Conservation (phyloP, 2,888 invertebrate genomes). For the Cotesia congregata region DNA sequence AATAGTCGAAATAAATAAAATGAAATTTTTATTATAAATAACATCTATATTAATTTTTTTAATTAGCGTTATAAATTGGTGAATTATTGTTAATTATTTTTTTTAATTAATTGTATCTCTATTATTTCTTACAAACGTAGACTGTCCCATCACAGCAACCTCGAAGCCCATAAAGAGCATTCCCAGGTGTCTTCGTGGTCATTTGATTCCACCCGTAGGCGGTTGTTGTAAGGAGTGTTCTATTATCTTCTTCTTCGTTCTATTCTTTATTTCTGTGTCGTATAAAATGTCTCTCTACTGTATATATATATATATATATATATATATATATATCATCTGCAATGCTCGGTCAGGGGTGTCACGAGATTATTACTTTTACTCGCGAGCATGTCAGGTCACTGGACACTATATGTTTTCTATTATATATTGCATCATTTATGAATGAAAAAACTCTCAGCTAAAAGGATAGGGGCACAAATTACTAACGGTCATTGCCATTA, state of each 20-base stretch:
- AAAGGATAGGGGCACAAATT: conserved; percentile 29
- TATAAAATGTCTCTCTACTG: conserved; percentile 31
- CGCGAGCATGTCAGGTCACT: conserved; percentile 55
- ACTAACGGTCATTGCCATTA: conserved; percentile 29
- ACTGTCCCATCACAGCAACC: conserved; percentile 19
- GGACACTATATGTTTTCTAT: conserved; percentile 52
- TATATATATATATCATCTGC: background rate
- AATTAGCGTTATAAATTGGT: background rate
- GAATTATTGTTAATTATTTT: background rate
- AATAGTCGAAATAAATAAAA: background rate
- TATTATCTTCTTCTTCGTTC: conserved; percentile 24
- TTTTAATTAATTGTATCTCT: background rate
- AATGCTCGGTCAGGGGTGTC: conserved; percentile 51
- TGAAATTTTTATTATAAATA: background rate
- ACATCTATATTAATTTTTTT: background rate
- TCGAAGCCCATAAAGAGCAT: conserved; percentile 35
- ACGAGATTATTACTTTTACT: conserved; percentile 57
- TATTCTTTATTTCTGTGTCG: conserved; percentile 10
- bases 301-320: background rate
- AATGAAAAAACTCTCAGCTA: conserved; percentile 41
- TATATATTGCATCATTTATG: conserved; percentile 50
- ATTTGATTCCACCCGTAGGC: conserved; percentile 37
- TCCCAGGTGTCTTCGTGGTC: conserved; percentile 35
- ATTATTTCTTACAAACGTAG: background rate
- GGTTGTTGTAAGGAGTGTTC: conserved; percentile 35